Conservation (phyloP, 2,797 vertebrate genomes). For the Pelodytes ibericus region DNA sequence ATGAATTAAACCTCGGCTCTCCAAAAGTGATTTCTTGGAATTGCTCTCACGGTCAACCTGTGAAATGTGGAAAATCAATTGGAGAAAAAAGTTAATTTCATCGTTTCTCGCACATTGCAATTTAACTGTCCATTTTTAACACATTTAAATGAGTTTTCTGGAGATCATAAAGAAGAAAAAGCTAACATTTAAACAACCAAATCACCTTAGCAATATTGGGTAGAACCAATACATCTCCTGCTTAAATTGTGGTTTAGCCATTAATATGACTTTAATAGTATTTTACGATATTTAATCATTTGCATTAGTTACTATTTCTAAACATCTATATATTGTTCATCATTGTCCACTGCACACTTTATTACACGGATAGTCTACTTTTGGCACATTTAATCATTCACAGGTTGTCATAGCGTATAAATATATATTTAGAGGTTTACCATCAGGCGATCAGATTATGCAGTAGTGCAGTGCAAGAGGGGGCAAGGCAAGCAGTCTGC, state of each 20-base stretch:
- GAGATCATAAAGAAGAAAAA: constrained; percentile 50
- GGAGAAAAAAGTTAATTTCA: constrained; percentile 43
- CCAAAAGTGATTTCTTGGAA: constrained; percentile 19
- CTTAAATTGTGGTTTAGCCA: constrained; percentile 33
- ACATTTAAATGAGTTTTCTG: constrained; percentile 48
- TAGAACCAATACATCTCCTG: constrained; percentile 48
- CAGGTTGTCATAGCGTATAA: constrained; percentile 27
- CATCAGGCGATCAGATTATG: too few species aligned
- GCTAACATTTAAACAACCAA: constrained; percentile 45
- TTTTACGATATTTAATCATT: constrained; percentile 45
- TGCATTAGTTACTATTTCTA: constrained; percentile 47
- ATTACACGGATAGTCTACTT: constrained; percentile 48
- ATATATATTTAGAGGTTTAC: too few species aligned
- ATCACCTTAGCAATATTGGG: constrained; percentile 47
- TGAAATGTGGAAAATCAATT: constrained; percentile 51
- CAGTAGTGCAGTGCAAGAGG: too few species aligned
- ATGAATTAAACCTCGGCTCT: constrained; percentile 3
- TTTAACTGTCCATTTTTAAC: constrained; percentile 51
- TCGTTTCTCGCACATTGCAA: constrained; percentile 48
- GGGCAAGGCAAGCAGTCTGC: too few species aligned
- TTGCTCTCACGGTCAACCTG: constrained; percentile 23
- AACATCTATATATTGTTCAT: constrained; percentile 49
- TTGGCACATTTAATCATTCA: constrained; percentile 45
- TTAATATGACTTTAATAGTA: constrained; percentile 48
- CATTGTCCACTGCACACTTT: constrained; percentile 43